These are phyloP conservation scores for Anguilla rostrata DNA, from an alignment of 2,113 vertebrate genomes.

Conservation along the genomic window DNA sequence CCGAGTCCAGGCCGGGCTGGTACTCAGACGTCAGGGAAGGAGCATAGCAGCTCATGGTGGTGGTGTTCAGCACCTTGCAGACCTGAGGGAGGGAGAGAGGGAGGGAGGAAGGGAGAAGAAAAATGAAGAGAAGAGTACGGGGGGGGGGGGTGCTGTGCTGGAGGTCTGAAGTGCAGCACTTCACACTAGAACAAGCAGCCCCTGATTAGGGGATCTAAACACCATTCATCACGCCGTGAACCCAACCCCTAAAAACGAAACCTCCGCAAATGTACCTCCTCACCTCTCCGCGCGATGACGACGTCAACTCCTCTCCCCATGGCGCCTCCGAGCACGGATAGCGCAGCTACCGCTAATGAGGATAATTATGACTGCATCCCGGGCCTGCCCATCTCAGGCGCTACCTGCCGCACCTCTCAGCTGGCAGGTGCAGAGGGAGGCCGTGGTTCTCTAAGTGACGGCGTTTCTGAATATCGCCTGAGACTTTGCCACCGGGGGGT, in stretches of 20 bases:
- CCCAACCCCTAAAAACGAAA: slow-evolving; percentile 29
- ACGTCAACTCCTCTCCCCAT: neutral
- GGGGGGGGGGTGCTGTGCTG: too few relatives aligned
- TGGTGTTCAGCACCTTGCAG: slow-evolving; percentile 85
- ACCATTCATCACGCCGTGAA: slow-evolving; percentile 1
- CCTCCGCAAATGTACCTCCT: slow-evolving; percentile 28
- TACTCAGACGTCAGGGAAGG: slow-evolving; percentile 84
- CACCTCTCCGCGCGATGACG: neutral
- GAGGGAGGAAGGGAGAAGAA: neutral
- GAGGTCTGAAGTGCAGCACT: slow-evolving; percentile 5
- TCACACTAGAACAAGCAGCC: slow-evolving; percentile 31
- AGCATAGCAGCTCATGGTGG: slow-evolving; percentile 84
- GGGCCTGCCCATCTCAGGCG: too few relatives aligned
- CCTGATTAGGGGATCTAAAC: slow-evolving; percentile 38
- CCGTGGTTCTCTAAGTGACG: slow-evolving; percentile 16
- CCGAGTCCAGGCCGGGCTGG: slow-evolving; percentile 78
- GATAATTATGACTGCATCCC: neutral
- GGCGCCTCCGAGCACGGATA: neutral
- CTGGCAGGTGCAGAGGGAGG: neutral
- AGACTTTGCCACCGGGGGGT: neutral
- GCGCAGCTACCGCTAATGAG: neutral
- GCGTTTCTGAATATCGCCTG: neutral
- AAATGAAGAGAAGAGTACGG: neutral
- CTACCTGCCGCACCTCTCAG: neutral
- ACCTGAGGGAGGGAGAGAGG: slow-evolving; percentile 66